Evolutionary conservation across 2,113 vertebrate species (phyloP), one percentile per base, ranked within the genome.

Genomic region (Albula goreensis): DNA sequence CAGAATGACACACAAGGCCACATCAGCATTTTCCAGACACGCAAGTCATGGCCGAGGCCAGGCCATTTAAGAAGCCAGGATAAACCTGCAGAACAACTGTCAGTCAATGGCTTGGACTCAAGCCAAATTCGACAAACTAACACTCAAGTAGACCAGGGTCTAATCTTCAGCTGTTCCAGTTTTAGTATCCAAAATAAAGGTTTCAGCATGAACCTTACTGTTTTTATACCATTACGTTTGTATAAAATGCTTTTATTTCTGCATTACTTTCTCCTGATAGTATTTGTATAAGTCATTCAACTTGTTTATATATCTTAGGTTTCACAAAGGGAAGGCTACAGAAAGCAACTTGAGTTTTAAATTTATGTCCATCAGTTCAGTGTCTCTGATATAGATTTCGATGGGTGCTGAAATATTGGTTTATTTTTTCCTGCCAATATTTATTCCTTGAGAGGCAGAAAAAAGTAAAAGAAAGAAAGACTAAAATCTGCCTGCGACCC

Each of bases 11-110:
- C 63, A 78, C 80, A 6, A 3, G 80, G 48, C 74, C 57, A 70
- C 84, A 50, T 90, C 91, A 92, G 89, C 87, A 56, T 83, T 87
- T 87, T 60, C 85, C 52, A 83, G 85, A 86, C 85, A 13, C 10
- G 56, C 31, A 41, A 41, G 31, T 41, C 31, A 41, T 41, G 31
- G 31, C 31, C 31, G 31, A 41, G 5, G 17, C 56, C 53, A 12
- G 56, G 56, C 56, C 17, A 12, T 15, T 60, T 15, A 60, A 15
- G 4, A 60, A 52, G 86, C 88, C 22, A 1, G 31, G 31, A 41
- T 41, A 41, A 41, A 41, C 31, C 57, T 89, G 79, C 31, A 83
- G 78, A 81, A 66, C 77, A 11, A 10, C 70, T 88, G 88, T 87
- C 87, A 79, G 80, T 86, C 85, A 85, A n/a, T 2, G 10, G 8